A percentile compares a stretch with the other conserved stretches of the same genome.
Evolutionary conservation across 1,140 invertebrate species (phyloP).

Genomic region (Diuraphis noxia): DNA sequence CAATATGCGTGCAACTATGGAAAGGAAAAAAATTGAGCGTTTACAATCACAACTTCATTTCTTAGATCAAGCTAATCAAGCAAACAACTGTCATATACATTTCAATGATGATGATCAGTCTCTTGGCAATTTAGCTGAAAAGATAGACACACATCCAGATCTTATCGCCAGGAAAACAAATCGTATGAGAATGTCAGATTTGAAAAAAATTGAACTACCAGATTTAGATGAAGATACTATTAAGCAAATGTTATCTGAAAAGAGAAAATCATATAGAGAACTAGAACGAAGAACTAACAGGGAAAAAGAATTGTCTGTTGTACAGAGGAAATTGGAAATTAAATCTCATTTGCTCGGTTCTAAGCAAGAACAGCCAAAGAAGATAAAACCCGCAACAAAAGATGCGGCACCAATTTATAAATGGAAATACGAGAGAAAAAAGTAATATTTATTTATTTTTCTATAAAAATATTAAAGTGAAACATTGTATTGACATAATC

Average conservation of each 20-base stretch:
- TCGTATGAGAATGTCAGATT: conserved; percentile 66
- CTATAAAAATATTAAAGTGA: not conserved
- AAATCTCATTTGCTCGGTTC: conserved; percentile 73
- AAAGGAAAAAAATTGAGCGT: conserved; percentile 85
- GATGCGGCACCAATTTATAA: conserved; percentile 77
- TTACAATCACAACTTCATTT: conserved; percentile 82
- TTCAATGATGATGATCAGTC: conserved; percentile 75
- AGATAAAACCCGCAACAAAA: conserved; percentile 70
- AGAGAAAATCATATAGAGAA: conserved; percentile 74
- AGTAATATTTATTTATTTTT: conserved; percentile 61
- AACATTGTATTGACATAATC: not conserved
- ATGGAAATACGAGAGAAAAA: conserved; percentile 85
- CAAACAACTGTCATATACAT: conserved; percentile 77
- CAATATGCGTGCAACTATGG: conserved; percentile 79
- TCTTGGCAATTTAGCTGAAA: conserved; percentile 70
- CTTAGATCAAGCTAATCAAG: conserved; percentile 71
- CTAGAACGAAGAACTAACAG: conserved; percentile 79
- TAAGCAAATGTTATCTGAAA: conserved; percentile 61
- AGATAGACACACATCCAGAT: conserved; percentile 75
- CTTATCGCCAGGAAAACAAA: conserved; percentile 73
- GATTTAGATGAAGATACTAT: conserved; percentile 63
- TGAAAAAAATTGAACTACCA: conserved; percentile 67
- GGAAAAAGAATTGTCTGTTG: conserved; percentile 77
- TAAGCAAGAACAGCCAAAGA: conserved; percentile 68
- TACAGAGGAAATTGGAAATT: conserved; percentile 83